phyloP scores from a whole-genome alignment of 2,888 invertebrate species.

The Nasonia oneida region DNA sequence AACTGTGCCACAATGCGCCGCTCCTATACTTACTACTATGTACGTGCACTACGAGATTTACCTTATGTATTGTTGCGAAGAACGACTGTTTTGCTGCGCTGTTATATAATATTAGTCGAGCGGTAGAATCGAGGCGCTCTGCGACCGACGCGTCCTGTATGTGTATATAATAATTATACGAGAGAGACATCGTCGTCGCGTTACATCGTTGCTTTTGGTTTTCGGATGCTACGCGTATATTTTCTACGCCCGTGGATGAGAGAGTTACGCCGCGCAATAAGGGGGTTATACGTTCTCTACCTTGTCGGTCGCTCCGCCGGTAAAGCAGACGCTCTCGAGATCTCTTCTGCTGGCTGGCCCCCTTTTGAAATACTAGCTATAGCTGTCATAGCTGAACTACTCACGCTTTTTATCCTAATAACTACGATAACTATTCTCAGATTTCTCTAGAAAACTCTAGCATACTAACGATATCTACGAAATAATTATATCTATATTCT shows the following conservation, averaged over 20 bases:
- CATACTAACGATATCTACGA: not conserved
- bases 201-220: slow-evolving; percentile 49
- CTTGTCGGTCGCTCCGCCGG: not conserved
- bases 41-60: slow-evolving; percentile 19
- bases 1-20: slow-evolving; percentile 54
- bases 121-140: slow-evolving; percentile 56
- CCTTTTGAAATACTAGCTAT: not conserved
- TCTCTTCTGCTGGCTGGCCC: not conserved
- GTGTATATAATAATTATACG: slow-evolving; percentile 11
- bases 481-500: not conserved
- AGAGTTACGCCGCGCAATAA: not conserved
- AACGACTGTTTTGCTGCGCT: slow-evolving; percentile 23
- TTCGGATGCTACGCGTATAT: not conserved
- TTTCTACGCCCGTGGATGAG: not conserved
- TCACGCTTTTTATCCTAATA: not conserved
- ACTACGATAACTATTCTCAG: not conserved
- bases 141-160: slow-evolving; percentile 22
- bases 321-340: not conserved
- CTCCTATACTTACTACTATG: slow-evolving; percentile 27
- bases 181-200: slow-evolving; percentile 14
- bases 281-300: no score
- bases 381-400: not conserved
- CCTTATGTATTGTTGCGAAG: slow-evolving; percentile 1
- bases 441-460: not conserved
- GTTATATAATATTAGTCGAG: slow-evolving; percentile 3